Percentiles rank a stretch among this genome's conserved stretches.
Evolutionary conservation across 2,113 vertebrate genomes (phyloP).

Genomic region (Pelecanoides urinatrix): DNA sequence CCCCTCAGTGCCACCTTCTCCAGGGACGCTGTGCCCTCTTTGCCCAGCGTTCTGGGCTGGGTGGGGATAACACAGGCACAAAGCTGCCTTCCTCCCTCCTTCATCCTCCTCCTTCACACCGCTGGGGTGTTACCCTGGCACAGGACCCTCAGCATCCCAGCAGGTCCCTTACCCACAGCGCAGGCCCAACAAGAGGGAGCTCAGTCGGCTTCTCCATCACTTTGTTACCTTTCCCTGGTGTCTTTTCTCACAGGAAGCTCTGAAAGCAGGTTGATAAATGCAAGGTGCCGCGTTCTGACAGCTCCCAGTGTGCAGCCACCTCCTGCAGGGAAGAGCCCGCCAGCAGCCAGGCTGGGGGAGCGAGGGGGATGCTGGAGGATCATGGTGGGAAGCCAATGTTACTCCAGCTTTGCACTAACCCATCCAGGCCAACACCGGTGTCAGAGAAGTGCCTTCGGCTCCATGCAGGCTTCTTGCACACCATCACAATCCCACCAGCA

Average conservation of each 20-base stretch:
- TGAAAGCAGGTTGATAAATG: background rate
- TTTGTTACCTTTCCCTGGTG: background rate
- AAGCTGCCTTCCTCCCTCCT: background rate
- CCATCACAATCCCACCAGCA: background rate
- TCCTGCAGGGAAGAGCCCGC: background rate
- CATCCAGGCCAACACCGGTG: background rate
- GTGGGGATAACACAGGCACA: fast-evolving
- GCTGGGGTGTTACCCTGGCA: fast-evolving
- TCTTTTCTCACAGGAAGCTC: background rate
- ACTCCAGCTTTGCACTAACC: background rate
- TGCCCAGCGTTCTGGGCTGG: background rate
- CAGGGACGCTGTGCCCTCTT: background rate
- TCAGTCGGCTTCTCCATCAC: background rate
- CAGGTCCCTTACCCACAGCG: background rate
- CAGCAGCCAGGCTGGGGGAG: fast-evolving
- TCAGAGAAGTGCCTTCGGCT: background rate
- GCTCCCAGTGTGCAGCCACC: background rate
- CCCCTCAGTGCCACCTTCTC: background rate
- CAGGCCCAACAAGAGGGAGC: background rate
- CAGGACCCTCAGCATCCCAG: fast-evolving
- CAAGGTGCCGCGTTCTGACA: fast-evolving
- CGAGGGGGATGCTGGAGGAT: background rate
- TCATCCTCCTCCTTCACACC: background rate
- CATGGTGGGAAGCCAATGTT: fast-evolving
- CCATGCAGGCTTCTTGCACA: background rate